Percentiles rank a stretch among this genome's conserved stretches.
Conservation (phyloP, 2,888 invertebrate species). For the Seira ritae region DNA sequence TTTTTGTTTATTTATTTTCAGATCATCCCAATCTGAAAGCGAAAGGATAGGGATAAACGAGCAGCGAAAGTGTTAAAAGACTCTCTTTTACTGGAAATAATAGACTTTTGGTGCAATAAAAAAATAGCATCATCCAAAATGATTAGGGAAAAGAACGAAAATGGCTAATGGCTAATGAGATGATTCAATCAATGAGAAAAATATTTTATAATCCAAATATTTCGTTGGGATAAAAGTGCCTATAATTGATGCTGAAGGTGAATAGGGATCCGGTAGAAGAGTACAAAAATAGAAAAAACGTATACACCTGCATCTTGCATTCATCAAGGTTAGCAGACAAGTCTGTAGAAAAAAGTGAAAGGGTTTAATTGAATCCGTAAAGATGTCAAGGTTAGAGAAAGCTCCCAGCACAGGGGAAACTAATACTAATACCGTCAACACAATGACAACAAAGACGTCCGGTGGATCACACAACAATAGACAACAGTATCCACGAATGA, state of each 20-base stretch:
- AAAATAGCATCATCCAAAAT: slow-evolving; percentile 28
- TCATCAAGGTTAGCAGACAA: background rate
- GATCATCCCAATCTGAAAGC: too few species aligned
- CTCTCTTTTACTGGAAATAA: too few species aligned
- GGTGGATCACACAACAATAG: slow-evolving; percentile 20
- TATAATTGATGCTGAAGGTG: background rate
- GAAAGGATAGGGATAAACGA: too few species aligned
- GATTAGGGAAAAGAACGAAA: slow-evolving; percentile 41
- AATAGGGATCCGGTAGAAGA: background rate
- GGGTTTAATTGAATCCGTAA: background rate
- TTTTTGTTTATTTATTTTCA: too few species aligned
- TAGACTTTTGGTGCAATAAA: too few species aligned
- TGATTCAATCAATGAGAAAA: too few species aligned
- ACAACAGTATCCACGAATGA: slow-evolving; percentile 31
- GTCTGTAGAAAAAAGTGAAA: background rate
- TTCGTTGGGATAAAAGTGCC: too few species aligned
- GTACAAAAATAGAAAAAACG: background rate
- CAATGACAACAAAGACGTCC: slow-evolving; percentile 27
- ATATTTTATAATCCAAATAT: too few species aligned
- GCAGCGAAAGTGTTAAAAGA: too few species aligned
- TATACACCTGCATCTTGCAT: background rate
- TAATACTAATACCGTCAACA: slow-evolving; percentile 38
- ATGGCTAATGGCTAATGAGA: slow-evolving; percentile 29
- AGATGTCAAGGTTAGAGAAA: slow-evolving; percentile 58
- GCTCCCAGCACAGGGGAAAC: slow-evolving; percentile 47